phyloP scores from a whole-genome alignment of 1,140 invertebrate species.

The Sitobion miscanthi region DNA sequence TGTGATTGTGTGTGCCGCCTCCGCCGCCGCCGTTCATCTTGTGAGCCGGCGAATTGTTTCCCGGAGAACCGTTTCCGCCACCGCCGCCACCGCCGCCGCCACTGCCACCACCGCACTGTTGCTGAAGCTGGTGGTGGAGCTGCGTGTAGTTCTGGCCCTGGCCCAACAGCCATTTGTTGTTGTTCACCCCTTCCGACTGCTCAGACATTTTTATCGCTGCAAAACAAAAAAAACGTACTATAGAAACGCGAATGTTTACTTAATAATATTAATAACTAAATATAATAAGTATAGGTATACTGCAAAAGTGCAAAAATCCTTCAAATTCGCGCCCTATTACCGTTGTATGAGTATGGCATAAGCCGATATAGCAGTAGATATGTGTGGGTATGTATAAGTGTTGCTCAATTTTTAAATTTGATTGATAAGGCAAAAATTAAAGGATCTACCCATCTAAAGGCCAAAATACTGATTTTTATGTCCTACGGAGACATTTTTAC shows the following conservation, averaged over 20 bases:
- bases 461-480: too few species aligned
- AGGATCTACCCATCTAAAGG: too few species aligned
- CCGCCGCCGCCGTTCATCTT: conserved; percentile 18
- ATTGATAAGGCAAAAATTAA: too few species aligned
- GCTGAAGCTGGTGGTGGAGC: conserved; percentile 49
- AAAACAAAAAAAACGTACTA: not conserved
- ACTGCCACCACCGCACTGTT: conserved; percentile 3
- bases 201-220: conserved; percentile 50
- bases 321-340: too few species aligned
- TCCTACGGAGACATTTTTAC: too few species aligned
- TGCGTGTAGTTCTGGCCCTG: conserved; percentile 48
- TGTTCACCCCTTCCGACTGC: conserved; percentile 47
- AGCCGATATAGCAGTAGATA: too few species aligned
- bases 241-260: not conserved
- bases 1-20: conserved; percentile 14
- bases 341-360: too few species aligned
- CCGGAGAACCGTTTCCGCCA: not conserved
- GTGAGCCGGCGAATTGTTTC: conserved; percentile 47
- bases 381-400: too few species aligned
- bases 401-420: too few species aligned
- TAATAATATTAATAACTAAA: not conserved
- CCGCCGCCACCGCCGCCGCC: conserved; percentile 17
- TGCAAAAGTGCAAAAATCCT: not conserved
- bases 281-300: not conserved
- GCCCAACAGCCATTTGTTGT: conserved; percentile 54